Conservation (phyloP, 2,888 invertebrate species). For the Cryptops parisi region DNA sequence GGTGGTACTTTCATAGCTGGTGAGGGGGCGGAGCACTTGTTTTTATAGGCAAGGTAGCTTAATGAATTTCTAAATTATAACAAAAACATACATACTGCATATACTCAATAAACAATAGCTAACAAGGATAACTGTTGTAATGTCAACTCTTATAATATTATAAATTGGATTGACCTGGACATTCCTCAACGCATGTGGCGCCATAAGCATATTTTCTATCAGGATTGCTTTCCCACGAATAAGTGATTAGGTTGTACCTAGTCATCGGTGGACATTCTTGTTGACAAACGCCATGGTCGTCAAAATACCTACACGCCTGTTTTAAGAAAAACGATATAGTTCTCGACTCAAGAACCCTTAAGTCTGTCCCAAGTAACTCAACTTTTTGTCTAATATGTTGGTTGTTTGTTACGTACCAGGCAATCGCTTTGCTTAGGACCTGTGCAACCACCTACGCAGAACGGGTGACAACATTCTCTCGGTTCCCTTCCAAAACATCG, state of each 20-base stretch:
- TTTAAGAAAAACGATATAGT: not conserved
- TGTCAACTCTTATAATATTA: too few species aligned
- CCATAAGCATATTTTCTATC: conserved; percentile 92
- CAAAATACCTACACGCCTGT: conserved; percentile 84
- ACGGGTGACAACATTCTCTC: conserved; percentile 76
- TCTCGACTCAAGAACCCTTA: not conserved
- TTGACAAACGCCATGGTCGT: conserved; percentile 90
- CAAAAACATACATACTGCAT: too few species aligned
- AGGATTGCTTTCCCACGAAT: conserved; percentile 83
- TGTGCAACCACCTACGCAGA: conserved; percentile 93
- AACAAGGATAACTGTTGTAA: too few species aligned
- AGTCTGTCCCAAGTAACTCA: not conserved
- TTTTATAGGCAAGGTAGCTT: too few species aligned
- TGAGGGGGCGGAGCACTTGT: too few species aligned
- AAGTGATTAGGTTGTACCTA: conserved; percentile 77
- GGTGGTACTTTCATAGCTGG: too few species aligned
- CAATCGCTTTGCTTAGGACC: conserved; percentile 91
- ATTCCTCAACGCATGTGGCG: conserved; percentile 89
- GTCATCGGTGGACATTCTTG: conserved; percentile 92
- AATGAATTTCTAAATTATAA: too few species aligned
- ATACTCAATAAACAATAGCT: too few species aligned
- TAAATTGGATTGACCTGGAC: conserved; percentile 39
- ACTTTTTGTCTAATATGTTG: not conserved
- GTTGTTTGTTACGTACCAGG: conserved; percentile 45
- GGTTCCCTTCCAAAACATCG: conserved; percentile 87